Evolutionary conservation across 1,140 invertebrate species (phyloP).

Genomic region (Teleopsis dalmanni): DNA sequence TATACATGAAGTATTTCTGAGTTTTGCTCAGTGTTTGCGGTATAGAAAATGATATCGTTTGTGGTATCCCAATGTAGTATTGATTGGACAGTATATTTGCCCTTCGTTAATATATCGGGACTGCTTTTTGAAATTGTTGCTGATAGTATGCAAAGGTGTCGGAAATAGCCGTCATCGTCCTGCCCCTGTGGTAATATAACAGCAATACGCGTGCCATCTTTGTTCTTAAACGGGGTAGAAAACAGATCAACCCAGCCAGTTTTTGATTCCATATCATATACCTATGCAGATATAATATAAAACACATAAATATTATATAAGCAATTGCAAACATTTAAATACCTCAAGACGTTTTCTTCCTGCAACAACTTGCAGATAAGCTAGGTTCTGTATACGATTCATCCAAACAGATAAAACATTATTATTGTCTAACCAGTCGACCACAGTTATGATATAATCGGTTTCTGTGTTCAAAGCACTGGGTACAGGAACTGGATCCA

Average conservation of each 20-base stretch:
- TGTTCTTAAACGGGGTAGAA: slow-evolving; percentile 53
- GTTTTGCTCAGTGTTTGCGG: slow-evolving; percentile 52
- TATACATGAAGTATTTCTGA: slow-evolving; percentile 55
- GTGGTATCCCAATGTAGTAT: slow-evolving; percentile 71
- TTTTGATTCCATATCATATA: slow-evolving; percentile 31
- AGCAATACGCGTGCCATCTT: slow-evolving; percentile 51
- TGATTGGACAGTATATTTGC: slow-evolving; percentile 67
- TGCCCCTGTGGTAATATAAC: slow-evolving; percentile 58
- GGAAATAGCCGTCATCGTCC: slow-evolving; percentile 51
- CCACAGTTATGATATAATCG: slow-evolving; percentile 45
- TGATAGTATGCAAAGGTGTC: slow-evolving; percentile 57
- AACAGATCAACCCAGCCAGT: slow-evolving; percentile 65
- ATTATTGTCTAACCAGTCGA: slow-evolving; percentile 61
- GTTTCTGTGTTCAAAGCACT: slow-evolving; percentile 27
- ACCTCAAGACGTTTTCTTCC: slow-evolving; percentile 25
- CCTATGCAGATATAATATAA: slow-evolving; percentile 11
- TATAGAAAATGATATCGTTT: slow-evolving; percentile 58
- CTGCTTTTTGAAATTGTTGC: slow-evolving; percentile 22
- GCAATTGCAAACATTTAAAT: not conserved
- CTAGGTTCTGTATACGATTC: slow-evolving; percentile 75
- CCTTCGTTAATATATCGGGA: slow-evolving; percentile 51
- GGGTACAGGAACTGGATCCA: slow-evolving; percentile 30
- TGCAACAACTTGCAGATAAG: slow-evolving; percentile 31
- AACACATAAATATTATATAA: not conserved
- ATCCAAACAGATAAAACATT: slow-evolving; percentile 71